Base-by-base conservation (phyloP, 1,140 invertebrate species). In the Paraescarpia echinospica region DNA sequence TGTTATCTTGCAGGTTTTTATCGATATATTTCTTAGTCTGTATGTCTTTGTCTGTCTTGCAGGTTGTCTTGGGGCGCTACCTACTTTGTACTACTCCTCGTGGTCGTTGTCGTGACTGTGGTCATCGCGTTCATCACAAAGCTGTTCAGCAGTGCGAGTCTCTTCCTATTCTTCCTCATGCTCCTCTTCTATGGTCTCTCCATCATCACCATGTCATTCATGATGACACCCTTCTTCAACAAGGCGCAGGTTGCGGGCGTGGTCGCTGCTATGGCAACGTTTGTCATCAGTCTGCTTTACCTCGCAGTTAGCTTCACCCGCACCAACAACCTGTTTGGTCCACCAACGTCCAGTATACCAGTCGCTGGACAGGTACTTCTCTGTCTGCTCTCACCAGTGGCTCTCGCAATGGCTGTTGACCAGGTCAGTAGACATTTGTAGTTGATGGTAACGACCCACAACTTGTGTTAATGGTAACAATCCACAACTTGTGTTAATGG, bases 1-100 rank as follows among this genome's bases (percentile, higher is more conserved):
- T 41, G 4, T 41, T 41, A 12, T 41, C 41, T 41, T 41, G 41
- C 12, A 41, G 41, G 41, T 41, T 41, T 4, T 41, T 12, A 41
- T 41, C n/a, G 41, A 12, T 41, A 12, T 41, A 4, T 41, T 41
- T 41, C 4, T 41, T 41, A 41, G 41, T 41, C 41, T 41, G 41
- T 41, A 41, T 41, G 41, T 41, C 41, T 41, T 41, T 41, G 59
- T 22, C 59, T 77, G 48, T 51, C 48, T 77, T 77, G 59, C 96
- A 98, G 97, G 97, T 96, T 97, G 93, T 98, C 98, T 0, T 98
- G 98, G 98, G 97, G 98, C 95, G 96, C 98, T n/a, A 97, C 98
- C 90, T 98, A 98, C 94, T 96, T 97, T 6, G 96, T 97, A 22
- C 97, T 98, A 93, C 94, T 96, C 27, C 33, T 94, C 22, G 59